Evolutionary conservation across 2,888 invertebrate species (phyloP).

Genomic region (Xestia sexstrigata): DNA sequence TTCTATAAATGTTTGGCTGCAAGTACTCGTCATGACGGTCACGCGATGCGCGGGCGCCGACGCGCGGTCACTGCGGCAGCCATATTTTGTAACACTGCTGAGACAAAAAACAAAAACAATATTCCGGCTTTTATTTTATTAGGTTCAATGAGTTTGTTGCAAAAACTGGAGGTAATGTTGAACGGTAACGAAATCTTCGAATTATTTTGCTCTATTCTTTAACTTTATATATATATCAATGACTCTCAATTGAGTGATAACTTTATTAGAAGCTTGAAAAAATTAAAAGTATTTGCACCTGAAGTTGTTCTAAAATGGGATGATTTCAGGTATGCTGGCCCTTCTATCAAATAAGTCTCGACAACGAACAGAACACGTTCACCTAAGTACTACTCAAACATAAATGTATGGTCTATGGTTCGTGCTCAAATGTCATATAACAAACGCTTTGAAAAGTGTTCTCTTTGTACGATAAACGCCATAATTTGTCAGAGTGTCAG

Average conservation of each 20-base stretch:
- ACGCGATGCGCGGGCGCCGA: constrained; percentile 60
- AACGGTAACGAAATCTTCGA: constrained; percentile 24
- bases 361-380: background rate
- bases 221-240: background rate
- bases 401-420: background rate
- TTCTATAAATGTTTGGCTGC: constrained; percentile 50
- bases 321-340: background rate
- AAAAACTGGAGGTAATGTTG: constrained; percentile 13
- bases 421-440: constrained; percentile 20
- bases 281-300: background rate
- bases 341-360: background rate
- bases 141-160: constrained; percentile 44
- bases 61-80: constrained; percentile 64
- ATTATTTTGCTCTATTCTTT: background rate
- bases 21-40: constrained; percentile 53
- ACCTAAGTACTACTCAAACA: background rate
- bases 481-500: constrained; percentile 33
- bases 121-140: constrained; percentile 37
- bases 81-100: constrained; percentile 43
- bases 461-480: constrained; percentile 14
- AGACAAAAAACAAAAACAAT: constrained; percentile 45
- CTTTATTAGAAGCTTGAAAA: background rate
- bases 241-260: background rate
- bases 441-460: constrained; percentile 15
- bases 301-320: background rate